Evolutionary conservation across 2,888 invertebrate species (phyloP).

Genomic region (Andrena fulva): DNA sequence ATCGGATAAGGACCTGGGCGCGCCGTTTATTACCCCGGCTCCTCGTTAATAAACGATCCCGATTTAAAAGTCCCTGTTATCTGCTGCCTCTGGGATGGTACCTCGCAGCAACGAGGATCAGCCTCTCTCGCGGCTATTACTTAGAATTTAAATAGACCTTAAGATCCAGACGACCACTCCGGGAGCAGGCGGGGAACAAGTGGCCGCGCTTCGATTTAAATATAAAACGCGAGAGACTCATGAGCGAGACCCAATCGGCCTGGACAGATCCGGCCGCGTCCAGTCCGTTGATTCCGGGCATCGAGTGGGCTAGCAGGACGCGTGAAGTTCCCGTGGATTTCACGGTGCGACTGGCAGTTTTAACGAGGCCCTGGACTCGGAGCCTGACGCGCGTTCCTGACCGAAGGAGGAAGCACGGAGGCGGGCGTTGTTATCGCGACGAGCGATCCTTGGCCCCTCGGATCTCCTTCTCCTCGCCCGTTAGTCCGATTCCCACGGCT

Average conservation of each 20-base stretch:
- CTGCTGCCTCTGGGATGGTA: conserved; percentile 25
- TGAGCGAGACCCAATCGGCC: not conserved
- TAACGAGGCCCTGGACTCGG: conserved; percentile 51
- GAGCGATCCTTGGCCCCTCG: conserved; percentile 23
- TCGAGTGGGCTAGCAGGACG: too few relatives aligned
- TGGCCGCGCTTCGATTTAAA: conserved; percentile 30
- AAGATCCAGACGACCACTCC: not conserved
- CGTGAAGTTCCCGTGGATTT: conserved; percentile 39
- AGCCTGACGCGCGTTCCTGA: conserved; percentile 12
- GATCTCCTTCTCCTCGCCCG: conserved; percentile 43
- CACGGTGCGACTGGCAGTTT: conserved; percentile 64
- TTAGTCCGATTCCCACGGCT: conserved; percentile 75
- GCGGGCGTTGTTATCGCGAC: conserved; percentile 61
- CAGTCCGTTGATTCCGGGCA: too few relatives aligned
- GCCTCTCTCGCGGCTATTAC: conserved; percentile 25
- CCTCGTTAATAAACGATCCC: conserved; percentile 57
- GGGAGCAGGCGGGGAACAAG: not conserved
- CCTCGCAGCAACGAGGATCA: conserved; percentile 2
- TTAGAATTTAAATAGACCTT: conserved; percentile 57
- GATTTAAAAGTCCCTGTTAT: conserved; percentile 58
- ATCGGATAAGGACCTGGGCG: conserved; percentile 46
- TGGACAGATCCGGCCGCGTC: too few relatives aligned
- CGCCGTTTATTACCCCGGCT: conserved; percentile 43
- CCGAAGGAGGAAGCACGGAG: conserved; percentile 9
- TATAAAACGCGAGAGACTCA: conserved; percentile 21